A percentile compares a stretch with the other conserved stretches of the same genome.
Conservation (phyloP, 2,797 vertebrate genomes). For the Sparus aurata region DNA sequence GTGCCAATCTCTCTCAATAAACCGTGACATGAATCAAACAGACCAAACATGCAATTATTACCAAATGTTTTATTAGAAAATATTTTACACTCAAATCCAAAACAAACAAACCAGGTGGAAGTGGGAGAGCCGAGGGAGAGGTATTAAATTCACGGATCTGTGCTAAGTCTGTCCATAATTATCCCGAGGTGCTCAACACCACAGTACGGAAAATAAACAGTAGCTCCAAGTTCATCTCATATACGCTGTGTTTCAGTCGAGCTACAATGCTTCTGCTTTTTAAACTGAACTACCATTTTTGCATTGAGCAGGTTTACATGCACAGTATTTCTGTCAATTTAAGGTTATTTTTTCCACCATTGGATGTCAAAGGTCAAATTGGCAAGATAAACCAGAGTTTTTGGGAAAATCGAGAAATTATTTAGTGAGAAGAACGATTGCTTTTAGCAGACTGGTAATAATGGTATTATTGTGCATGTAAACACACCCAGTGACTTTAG, state of each 20-base stretch:
- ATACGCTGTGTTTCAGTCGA: conserved; percentile 15
- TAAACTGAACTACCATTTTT: not conserved
- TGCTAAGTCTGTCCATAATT: conserved; percentile 31
- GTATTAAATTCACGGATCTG: conserved; percentile 28
- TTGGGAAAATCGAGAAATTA: not conserved
- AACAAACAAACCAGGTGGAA: conserved; percentile 53
- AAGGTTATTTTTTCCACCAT: no score
- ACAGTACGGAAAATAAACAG: conserved; percentile 23
- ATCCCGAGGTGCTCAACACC: conserved; percentile 31
- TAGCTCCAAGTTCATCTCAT: not conserved
- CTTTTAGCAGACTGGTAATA: not conserved
- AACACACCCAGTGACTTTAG: conserved; percentile 1
- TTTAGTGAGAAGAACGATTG: not conserved
- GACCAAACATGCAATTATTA: conserved; percentile 58
- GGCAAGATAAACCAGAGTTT: not conserved
- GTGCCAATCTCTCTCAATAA: conserved; percentile 36
- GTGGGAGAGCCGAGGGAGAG: conserved; percentile 14
- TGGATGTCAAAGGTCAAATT: not conserved
- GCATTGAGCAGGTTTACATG: conserved; percentile 32
- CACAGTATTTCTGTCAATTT: conserved; percentile 3
- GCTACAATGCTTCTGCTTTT: conserved; percentile 7
- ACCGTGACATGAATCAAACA: conserved; percentile 61
- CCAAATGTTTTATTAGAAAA: conserved; percentile 80
- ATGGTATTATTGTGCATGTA: conserved; percentile 23
- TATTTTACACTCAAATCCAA: conserved; percentile 69